Evolutionary conservation across 2,113 vertebrate species (phyloP), one percentile per base, ranked within the genome.

Genomic region (Oncorhynchus mykiss): DNA sequence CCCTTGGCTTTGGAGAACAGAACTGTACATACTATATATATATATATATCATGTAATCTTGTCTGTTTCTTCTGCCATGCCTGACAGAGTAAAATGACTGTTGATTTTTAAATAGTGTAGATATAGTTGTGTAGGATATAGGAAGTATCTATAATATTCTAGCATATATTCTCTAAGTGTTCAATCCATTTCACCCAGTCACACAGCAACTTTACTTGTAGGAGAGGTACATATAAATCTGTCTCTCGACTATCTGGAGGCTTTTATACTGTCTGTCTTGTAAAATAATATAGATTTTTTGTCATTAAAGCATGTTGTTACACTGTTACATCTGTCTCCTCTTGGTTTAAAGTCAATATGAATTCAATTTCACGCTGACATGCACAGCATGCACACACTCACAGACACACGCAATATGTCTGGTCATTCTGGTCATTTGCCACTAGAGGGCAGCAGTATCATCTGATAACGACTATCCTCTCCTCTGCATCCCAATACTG

Each of bases 221-320:
- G 73, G 67, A 78, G 80, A 87, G 88, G 84, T 90, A 88, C 73
- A 82, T 88, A 82, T 86, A 45, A 87, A 85, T 86, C 88, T 71
- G 86, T 48, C 34, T 29, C 24, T 67, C 7, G n/a, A 11, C 59
- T 74, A 74, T 77, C 80, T 80, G 64, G 67, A 31, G 82, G 86
- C 31, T 92, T 89, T 91, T 93, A 92, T 91, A 88, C 89, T 48
- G 91, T 92, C 89, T 91, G 91, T 92, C 92, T 90, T 93, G 91
- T 92, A 90, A 88, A 67, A 39, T 48, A 86, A 80, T 0, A 87
- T 77, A 76, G 87, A 67, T 72, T 91, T 91, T 91, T 88, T 73
- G 88, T 92, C 91, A 93, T 93, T 93, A 94, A 93, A 91, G 92
- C 92, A 93, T 93, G 91, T 90, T 92, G 90, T 92, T 85, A 91